Evolutionary conservation across 1,140 invertebrate genomes (phyloP), one percentile per base, ranked within the genome.

Genomic region (Cotesia typhae): DNA sequence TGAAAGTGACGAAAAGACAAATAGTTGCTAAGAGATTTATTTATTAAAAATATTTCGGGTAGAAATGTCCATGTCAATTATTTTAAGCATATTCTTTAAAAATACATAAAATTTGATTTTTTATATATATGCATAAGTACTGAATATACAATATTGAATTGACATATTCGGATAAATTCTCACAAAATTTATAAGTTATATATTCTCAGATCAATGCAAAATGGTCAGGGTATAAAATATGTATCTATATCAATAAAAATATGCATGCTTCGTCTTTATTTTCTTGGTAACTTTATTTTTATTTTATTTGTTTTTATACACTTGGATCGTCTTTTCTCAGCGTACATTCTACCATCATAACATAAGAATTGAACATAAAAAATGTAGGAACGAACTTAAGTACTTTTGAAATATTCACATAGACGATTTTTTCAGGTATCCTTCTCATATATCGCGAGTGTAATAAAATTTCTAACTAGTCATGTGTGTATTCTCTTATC

Each of bases 301-400:
- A 17, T 36, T 72, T 55, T 66, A 5, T 47, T 47, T 47, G 41
- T 47, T 47, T 47, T 47, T 47, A 6, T 67, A 64, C 36, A 17
- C 60, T 72, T 35, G 61, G 64, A 28, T 57, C 37, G 36, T 64
- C 57, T 66, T 28, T 6, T 73, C 47, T 71, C 67, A 59, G 73
- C 55, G 68, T 20, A 53, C 71, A 66, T 65, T 70, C 59, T 47
- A 59, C 61, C 73, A 35, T 63, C 65, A 60, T 77, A 78, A 77
- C 71, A 71, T 37, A 71, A 78, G 77, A 83, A 83, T 82, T 84
- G 81, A 76, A 74, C 82, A 80, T 85, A 70, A 84, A 85, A 85
- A 83, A 84, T 84, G 77, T 76, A 83, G 55, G 63, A 65, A 72
- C 53, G 55, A 63, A 69, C 68, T 72, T 83, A 84, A 83, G 80